Evolutionary conservation across 2,888 invertebrate genomes (phyloP).

Genomic region (Eupithecia inturbata): DNA sequence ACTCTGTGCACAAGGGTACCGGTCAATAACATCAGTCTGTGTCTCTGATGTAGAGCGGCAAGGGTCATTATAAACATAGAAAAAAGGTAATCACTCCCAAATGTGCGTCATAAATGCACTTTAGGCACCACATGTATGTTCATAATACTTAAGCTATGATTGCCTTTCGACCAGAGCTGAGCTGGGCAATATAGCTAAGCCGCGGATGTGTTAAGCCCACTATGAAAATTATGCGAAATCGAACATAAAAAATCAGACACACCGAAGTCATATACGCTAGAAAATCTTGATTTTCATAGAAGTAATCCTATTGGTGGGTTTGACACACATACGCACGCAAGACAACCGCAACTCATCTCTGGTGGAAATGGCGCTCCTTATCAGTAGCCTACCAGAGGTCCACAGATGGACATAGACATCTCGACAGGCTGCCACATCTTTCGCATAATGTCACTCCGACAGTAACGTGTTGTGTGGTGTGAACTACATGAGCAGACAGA

Average conservation of each 20-base stretch:
- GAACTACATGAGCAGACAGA: not conserved
- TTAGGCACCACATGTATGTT: not conserved
- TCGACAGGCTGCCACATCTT: constrained; percentile 2
- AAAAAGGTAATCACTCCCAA: not conserved
- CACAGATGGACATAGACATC: not conserved
- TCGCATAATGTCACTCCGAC: constrained; percentile 4
- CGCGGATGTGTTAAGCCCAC: not conserved
- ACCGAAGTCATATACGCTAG: not conserved
- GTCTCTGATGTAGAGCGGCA: not conserved
- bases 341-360: not conserved
- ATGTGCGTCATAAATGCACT: not conserved
- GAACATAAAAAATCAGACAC: not conserved
- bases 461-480: not conserved
- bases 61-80: not conserved
- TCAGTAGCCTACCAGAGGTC: not conserved
- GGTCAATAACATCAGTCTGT: not conserved
- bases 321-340: not conserved
- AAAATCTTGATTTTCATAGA: not conserved
- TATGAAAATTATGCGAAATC: not conserved
- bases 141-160: not conserved
- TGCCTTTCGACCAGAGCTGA: not conserved
- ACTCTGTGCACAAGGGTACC: constrained; percentile 32
- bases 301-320: not conserved
- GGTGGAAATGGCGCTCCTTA: not conserved
- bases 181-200: not conserved